Base-by-base conservation (phyloP, 2,888 invertebrate species). In the Cheilosia grossa region DNA sequence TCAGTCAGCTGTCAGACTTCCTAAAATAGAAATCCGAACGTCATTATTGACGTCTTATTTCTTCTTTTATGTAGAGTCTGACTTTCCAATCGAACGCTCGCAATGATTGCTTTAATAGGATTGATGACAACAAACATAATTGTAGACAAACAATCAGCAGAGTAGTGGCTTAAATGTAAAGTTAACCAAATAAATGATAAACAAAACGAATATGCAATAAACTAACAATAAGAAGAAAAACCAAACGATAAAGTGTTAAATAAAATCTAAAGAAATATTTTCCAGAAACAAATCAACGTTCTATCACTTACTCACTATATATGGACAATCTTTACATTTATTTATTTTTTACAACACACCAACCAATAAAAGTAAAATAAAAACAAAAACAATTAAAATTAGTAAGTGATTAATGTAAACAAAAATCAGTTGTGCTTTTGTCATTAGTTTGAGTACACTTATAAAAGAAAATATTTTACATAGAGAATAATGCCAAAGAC, bases 401-500 rank as follows among this genome's bases (percentile, higher is more conserved):
- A 44, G 17, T 19, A 66, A 40, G 51, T 51, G 53, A 49, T 13
- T 49, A 17, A n/a, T 40, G 10, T 59, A 24, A 24, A 42, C 4
- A 37, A 49, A 49, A 37, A 21, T 37, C 40, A 58, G 21, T 21
- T 70, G 49, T 59, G 70, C 70, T 70, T 70, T 58, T 47, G n/a
- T 49, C 47, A 47, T 54, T 67, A 42, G 44, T 37, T 42, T 44
- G 44, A 30, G 15, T 59, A 61, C 30, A 47, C 51, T 37, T 7
- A n/a, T n/a, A 24, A 42, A 44, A 27, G 6, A 24, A 56, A 56
- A 44, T 69, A 69, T 59, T 70, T 70, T 51, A 27, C 49, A 59
- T 70, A 49, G 37, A 59, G 59, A 59, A 70, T 24, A 70, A 70
- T 49, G 70, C 70, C 70, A 70, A 70, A 70, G 70, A 72, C 37